Conservation (phyloP, 2,113 vertebrate genomes). For the Axis porcinus region DNA sequence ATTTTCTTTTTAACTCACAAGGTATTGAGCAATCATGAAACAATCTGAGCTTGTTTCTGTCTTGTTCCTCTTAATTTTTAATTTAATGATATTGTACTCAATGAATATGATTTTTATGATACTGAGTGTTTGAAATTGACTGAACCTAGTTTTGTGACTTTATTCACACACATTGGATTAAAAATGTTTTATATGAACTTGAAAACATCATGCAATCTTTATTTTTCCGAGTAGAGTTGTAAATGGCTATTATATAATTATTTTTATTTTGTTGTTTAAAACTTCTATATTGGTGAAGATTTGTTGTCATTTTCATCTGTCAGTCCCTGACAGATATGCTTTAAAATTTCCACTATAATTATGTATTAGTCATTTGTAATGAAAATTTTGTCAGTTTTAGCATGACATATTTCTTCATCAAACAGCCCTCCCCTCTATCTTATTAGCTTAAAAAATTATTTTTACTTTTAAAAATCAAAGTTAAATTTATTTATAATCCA, state of each 20-base stretch:
- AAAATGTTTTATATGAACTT: neutral
- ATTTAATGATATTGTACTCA: neutral
- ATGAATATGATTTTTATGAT: neutral
- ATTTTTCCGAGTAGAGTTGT: neutral
- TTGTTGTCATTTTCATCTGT: constrained; percentile 33
- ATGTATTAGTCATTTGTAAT: constrained; percentile 51
- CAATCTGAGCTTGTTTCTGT: neutral
- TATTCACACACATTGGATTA: neutral
- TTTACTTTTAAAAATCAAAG: constrained; percentile 50
- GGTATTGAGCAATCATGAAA: neutral
- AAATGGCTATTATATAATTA: neutral
- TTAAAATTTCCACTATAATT: constrained; percentile 49
- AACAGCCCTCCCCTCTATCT: neutral
- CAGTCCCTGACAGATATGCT: constrained; percentile 4
- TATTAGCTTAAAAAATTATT: constrained; percentile 49
- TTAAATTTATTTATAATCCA: constrained; percentile 53
- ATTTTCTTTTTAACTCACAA: neutral
- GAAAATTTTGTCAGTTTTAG: constrained; percentile 48
- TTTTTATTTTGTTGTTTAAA: constrained; percentile 36
- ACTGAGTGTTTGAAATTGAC: neutral
- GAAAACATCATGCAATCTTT: neutral
- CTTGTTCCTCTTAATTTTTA: neutral
- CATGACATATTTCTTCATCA: constrained; percentile 26
- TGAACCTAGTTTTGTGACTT: neutral
- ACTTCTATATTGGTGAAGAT: constrained; percentile 19